Base-by-base conservation (phyloP, 2,113 vertebrate species). In the Oreochromis aureus region DNA sequence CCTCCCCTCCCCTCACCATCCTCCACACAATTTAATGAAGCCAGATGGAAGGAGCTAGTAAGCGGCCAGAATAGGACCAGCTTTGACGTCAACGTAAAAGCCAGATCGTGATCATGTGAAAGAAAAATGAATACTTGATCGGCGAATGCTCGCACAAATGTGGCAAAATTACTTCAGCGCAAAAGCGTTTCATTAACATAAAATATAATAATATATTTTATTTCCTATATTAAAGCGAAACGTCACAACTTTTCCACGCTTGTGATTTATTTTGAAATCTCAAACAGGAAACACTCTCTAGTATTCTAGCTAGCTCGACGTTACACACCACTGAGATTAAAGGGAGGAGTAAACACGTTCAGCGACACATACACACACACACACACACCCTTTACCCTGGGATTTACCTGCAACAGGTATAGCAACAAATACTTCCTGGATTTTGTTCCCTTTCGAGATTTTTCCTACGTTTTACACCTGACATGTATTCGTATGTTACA, bases 81-180 rank as follows among this genome's bases (percentile, higher is more conserved):
- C 3, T 10, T 5, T 2, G 4, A 58, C 13, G 83, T 89, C 88
- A 90, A 53, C 51, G 18, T 89, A 86, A 92, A 87, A 85, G 61
- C 82, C n/a, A 1, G 15, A 7, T 2, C 2, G 9, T 39, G 9
- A 22, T n/a, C 4, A 3, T 10, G 6, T 4, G 27, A 34, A 32
- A 24, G 22, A 18, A 39, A 2, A 59, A 56, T 7, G 12, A 41
- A 15, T 41, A 69, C 19, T 39, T 69, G 44, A 22, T 11, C 34
- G 8, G 16, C 9, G 7, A 32, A 78, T 13, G 53, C 46, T 34
- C 16, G 3, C 6, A 13, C 46, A n/a, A 32, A 34, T 78, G 6
- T 32, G 24, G 18, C 48, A 78, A 1, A 53, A 78, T 32, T 34
- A 53, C 73, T 34, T 78, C 27, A 34, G 2, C 46, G 30, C 15